Conservation (phyloP, 2,797 vertebrate species). For the Microctenopoma steveboyesi region DNA sequence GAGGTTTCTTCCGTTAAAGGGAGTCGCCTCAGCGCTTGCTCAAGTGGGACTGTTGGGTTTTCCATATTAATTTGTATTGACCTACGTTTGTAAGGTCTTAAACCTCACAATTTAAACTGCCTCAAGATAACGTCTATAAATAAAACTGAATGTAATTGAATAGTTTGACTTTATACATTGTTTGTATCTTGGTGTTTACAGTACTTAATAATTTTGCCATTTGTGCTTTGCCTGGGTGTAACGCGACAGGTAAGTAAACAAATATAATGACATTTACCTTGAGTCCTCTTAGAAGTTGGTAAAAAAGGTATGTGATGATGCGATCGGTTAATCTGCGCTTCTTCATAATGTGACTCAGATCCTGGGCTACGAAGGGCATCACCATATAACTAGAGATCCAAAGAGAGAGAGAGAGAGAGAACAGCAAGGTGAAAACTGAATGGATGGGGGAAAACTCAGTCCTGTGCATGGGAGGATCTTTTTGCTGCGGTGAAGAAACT, state of each 20-base stretch:
- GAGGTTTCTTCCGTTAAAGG: too few relatives aligned
- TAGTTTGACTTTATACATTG: background rate
- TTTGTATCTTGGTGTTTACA: background rate
- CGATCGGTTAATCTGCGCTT: slow-evolving; percentile 76
- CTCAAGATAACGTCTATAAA: too few relatives aligned
- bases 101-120: too few relatives aligned
- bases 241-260: background rate
- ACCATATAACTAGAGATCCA: slow-evolving; percentile 83
- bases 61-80: too few relatives aligned
- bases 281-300: slow-evolving; percentile 86
- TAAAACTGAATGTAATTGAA: too few relatives aligned
- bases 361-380: slow-evolving; percentile 86
- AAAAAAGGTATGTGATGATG: slow-evolving; percentile 83
- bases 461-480: background rate
- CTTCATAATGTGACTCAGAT: slow-evolving; percentile 86
- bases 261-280: slow-evolving; percentile 69
- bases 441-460: too few relatives aligned
- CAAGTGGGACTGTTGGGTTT: too few relatives aligned
- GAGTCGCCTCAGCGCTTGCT: too few relatives aligned
- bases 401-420: background rate
- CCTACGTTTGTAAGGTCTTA: too few relatives aligned
- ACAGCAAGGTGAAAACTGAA: background rate
- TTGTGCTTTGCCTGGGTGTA: background rate
- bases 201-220: too few relatives aligned
- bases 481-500: slow-evolving; percentile 3